Base-by-base conservation (phyloP, 2,888 invertebrate genomes). In the Strigamia crassipes region DNA sequence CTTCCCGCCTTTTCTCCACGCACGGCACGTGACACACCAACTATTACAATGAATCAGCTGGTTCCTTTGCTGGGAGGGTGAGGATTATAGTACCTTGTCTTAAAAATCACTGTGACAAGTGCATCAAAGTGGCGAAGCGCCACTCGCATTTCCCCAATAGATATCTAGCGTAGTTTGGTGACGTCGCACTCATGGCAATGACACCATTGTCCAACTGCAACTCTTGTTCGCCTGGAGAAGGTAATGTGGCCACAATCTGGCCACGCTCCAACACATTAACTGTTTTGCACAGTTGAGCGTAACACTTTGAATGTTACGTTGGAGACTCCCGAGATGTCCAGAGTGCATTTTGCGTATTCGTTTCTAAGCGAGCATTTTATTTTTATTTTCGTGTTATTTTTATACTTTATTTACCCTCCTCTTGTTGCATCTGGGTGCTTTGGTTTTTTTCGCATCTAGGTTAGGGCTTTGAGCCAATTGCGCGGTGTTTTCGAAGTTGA, bases 291-390 rank as follows among this genome's bases (percentile, higher is more conserved):
- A 73, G 73, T 31, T 27, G 73, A 73, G 73, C 73, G 23, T 6
- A 73, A 31, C 73, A 27, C 73, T 73, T 73, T 31, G 27, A 38
- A 73, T 73, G 73, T 73, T 73, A 73, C 73, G 13, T 73, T 27
- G 23, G 73, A 73, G 73, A 73, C 73, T 18, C 56, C 31, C 31
- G 13, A 18, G 18, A 51, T 73, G 73, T 73, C 73, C 73, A 73
- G 82, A 83, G 80, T 83, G 82, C 80, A 81, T 78, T 82, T 83
- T 83, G 82, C 82, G 82, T 82, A 82, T 83, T 83, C 78, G 56
- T 82, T 82, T 79, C 82, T 31, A 82, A 66, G 78, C 34, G 78
- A 56, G 51, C 81, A 80, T 82, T 83, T 82, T 78, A 66, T 79
- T 31, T 84, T 81, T 46, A 31, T 78, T 66, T 83, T 38, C 18